Base-by-base conservation (phyloP, 2,888 invertebrate species). In the Tipula unca region DNA sequence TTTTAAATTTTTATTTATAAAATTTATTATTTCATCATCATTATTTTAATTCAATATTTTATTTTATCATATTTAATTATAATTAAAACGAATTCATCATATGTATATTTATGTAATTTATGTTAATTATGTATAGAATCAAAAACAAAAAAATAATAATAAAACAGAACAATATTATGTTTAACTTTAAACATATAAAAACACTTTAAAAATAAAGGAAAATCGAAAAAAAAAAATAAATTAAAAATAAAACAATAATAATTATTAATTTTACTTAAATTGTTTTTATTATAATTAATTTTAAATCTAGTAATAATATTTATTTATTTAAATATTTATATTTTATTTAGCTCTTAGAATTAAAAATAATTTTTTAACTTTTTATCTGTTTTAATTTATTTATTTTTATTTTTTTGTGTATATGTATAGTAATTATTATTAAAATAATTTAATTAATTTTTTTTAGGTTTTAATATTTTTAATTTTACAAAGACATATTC, bases 401-500 rank as follows among this genome's bases (percentile, higher is more conserved):
- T 48, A 5, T 48, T 20, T 69, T 69, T 25, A 69, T 69, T 69
- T 69, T 48, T n/a, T 39, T 10, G 48, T 4, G n/a, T 48, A 48
- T 48, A 48, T 25, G 20, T 25, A 69, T 69, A 69, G 25, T 69
- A 17, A 39, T n/a, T 48, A n/a, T 48, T 48, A 48, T 17, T 48
- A 48, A n/a, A 69, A 69, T 69, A 69, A 17, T 54, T 54, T 54
- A 54, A 54, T 17, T 54, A 54, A 17, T 54, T 54, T 17, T 42
- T 42, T 42, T n/a, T 42, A 8, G 13, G 13, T 42, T 42, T 42
- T n/a, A n/a, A 14, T 42, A 54, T n/a, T 54, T 54, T 54, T 54
- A 54, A 54, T 69, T 54, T 69, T 69, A 69, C 17, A 69, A 69
- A 69, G 69, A 69, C 69, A 69, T 69, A 69, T 69, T 69, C 69